Evolutionary conservation across 1,140 invertebrate genomes (phyloP).

Genomic region (Drosophila nannoptera): DNA sequence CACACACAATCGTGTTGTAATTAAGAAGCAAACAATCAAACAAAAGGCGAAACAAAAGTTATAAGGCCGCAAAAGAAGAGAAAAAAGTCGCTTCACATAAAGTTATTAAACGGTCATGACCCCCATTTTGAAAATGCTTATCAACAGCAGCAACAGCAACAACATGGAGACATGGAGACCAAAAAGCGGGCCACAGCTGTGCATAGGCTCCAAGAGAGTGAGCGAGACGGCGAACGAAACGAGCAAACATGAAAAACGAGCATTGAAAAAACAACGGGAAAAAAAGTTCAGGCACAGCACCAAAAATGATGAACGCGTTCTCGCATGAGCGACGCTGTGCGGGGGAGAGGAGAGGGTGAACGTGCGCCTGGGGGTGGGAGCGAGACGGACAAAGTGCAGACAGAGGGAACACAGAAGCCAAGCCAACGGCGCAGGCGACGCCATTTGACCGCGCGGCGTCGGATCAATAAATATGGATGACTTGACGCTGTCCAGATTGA

Average conservation of each 20-base stretch:
- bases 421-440: slow-evolving; percentile 58
- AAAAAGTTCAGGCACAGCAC: slow-evolving; percentile 10
- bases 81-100: slow-evolving; percentile 63
- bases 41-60: slow-evolving; percentile 45
- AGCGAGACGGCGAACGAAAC: slow-evolving; percentile 33
- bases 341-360: neutral
- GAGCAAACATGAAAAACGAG: slow-evolving; percentile 53
- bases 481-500: slow-evolving; percentile 72
- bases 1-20: slow-evolving; percentile 20
- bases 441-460: slow-evolving; percentile 42
- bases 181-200: slow-evolving; percentile 3
- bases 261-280: slow-evolving; percentile 18
- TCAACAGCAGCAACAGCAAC: slow-evolving; percentile 50
- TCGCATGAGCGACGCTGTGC: neutral
- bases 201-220: neutral
- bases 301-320: slow-evolving; percentile 58
- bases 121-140: slow-evolving; percentile 76
- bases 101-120: slow-evolving; percentile 78
- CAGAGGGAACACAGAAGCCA: slow-evolving; percentile 39
- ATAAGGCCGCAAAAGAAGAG: slow-evolving; percentile 37
- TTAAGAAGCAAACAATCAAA: slow-evolving; percentile 32
- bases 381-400: neutral
- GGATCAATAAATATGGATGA: slow-evolving; percentile 78
- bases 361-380: neutral
- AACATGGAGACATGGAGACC: slow-evolving; percentile 29